These are phyloP conservation scores for Iselma pallidipennis DNA, from an alignment of 2,888 invertebrate genomes.

Conservation along the genomic window DNA sequence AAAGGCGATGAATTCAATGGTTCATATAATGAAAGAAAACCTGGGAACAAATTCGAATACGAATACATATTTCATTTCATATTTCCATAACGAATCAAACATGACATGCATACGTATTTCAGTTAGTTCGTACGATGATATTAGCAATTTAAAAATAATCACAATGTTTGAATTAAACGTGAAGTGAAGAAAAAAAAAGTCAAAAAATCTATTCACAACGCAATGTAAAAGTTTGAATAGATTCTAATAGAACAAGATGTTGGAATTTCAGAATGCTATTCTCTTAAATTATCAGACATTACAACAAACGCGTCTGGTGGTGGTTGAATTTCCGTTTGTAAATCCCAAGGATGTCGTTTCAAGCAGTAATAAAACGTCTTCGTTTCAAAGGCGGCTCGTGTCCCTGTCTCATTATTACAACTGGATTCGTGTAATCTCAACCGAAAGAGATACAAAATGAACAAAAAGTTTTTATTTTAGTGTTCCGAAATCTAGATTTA, in stretches of 20 bases:
- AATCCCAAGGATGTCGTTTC: background rate
- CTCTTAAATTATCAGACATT: background rate
- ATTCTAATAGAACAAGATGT: slow-evolving; percentile 3
- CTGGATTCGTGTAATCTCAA: background rate
- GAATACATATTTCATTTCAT: slow-evolving; percentile 39
- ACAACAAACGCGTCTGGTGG: background rate
- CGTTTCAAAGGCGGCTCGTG: background rate
- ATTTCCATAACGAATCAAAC: slow-evolving; percentile 41
- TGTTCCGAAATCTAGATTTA: too few species aligned
- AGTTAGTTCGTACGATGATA: slow-evolving; percentile 17
- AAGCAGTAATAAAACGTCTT: background rate
- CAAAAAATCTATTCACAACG: slow-evolving; percentile 1
- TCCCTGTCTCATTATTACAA: background rate
- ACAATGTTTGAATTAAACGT: background rate
- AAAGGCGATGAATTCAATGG: slow-evolving; percentile 32
- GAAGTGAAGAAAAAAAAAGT: background rate
- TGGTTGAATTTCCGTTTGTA: background rate
- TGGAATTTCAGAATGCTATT: background rate
- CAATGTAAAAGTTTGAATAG: background rate
- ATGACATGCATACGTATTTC: slow-evolving; percentile 38
- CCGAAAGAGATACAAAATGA: background rate
- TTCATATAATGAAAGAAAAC: slow-evolving; percentile 23
- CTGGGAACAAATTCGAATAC: slow-evolving; percentile 34
- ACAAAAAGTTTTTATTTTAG: too few species aligned
- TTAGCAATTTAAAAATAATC: slow-evolving; percentile 26